Evolutionary conservation across 2,113 vertebrate genomes (phyloP).

Genomic region (Myrmecophaga tridactyla): DNA sequence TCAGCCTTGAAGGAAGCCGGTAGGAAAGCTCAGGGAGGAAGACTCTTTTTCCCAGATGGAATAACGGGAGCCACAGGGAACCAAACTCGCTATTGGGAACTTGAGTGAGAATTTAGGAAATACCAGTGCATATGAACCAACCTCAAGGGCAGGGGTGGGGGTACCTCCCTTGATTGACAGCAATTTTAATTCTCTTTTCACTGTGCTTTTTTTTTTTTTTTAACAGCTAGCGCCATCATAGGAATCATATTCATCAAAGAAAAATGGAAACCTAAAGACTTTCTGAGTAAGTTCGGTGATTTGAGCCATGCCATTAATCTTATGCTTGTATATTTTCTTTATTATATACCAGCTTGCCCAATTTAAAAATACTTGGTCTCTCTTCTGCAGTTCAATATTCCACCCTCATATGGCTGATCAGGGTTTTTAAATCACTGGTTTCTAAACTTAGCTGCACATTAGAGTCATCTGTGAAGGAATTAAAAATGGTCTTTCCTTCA

Average conservation of each 20-base stretch:
- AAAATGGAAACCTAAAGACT: constrained; percentile 94
- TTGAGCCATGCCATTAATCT: background rate
- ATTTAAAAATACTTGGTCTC: background rate
- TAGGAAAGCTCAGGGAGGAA: background rate
- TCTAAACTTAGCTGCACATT: background rate
- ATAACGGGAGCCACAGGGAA: background rate
- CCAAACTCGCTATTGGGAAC: background rate
- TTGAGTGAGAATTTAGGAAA: background rate
- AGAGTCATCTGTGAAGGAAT: background rate
- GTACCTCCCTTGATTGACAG: background rate
- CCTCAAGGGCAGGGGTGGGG: fast-evolving
- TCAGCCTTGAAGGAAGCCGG: background rate
- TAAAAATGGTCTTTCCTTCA: background rate
- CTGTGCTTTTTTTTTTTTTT: constrained; percentile 4
- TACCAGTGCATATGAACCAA: fast-evolving
- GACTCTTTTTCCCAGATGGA: background rate
- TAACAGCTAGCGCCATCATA: constrained; percentile 93
- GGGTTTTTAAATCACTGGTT: background rate
- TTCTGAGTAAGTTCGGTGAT: constrained; percentile 90
- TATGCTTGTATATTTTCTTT: background rate
- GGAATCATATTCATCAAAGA: constrained; percentile 96
- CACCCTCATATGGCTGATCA: background rate
- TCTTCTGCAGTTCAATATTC: background rate
- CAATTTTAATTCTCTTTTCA: background rate
- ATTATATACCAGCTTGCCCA: background rate